Evolutionary conservation across 2,888 invertebrate genomes (phyloP).

Genomic region (Hirtodrosophila histrioides): DNA sequence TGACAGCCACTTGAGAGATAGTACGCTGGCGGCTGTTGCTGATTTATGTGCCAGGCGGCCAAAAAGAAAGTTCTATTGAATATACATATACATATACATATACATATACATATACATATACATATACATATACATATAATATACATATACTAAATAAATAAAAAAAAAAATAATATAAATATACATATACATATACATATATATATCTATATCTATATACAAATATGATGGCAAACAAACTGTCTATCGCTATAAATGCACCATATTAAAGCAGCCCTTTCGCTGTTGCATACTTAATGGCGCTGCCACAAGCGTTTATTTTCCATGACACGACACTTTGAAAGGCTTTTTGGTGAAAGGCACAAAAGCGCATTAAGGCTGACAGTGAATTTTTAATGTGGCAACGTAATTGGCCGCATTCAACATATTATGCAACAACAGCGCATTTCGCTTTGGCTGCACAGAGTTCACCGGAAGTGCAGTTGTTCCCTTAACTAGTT

Average conservation of each 20-base stretch:
- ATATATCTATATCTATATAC: too few relatives aligned
- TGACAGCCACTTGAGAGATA: conserved; percentile 31
- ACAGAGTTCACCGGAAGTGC: conserved; percentile 33
- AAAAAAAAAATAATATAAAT: too few relatives aligned
- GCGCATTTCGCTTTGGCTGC: conserved; percentile 8
- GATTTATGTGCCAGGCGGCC: too few relatives aligned
- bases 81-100: too few relatives aligned
- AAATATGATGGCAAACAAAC: not conserved
- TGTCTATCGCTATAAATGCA: not conserved
- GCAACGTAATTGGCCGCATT: not conserved
- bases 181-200: too few relatives aligned
- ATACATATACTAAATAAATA: too few relatives aligned
- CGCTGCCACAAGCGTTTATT: conserved; percentile 12
- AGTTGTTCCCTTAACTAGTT: conserved; percentile 38
- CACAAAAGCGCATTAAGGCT: conserved; percentile 24
- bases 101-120: too few relatives aligned
- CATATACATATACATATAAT: too few relatives aligned
- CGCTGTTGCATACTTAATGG: conserved; percentile 5
- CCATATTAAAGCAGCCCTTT: too few relatives aligned
- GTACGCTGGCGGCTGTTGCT: conserved; percentile 16
- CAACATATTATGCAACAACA: conserved; percentile 7
- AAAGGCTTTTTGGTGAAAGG: conserved; percentile 1
- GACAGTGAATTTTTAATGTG: conserved; percentile 6
- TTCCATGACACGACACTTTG: conserved; percentile 19
- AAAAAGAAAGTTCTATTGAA: too few relatives aligned